These are phyloP conservation scores for Epistrophe grossulariae DNA, from an alignment of 2,888 invertebrate species.

Conservation along the genomic window DNA sequence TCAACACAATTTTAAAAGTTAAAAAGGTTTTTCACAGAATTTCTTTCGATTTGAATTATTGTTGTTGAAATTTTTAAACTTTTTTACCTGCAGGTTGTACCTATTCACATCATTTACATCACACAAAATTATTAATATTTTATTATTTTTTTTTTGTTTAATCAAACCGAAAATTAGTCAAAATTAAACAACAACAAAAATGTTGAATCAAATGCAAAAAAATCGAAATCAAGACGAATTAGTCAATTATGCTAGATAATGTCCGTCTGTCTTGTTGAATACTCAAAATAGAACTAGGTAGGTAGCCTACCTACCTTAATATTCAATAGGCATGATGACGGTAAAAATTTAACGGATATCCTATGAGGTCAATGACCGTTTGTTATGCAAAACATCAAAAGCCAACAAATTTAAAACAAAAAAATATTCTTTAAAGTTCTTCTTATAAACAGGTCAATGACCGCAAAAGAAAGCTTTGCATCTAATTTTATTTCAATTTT, in stretches of 20 bases:
- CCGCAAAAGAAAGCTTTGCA: slow-evolving; percentile 11
- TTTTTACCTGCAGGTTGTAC: background rate
- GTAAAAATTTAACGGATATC: slow-evolving; percentile 59
- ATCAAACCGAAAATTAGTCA: background rate
- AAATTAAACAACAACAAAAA: background rate
- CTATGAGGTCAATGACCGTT: slow-evolving; percentile 51
- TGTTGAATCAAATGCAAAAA: background rate
- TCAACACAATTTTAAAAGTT: background rate
- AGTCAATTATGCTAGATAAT: slow-evolving; percentile 70
- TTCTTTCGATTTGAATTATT: background rate
- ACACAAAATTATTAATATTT: background rate
- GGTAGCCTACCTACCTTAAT: too few relatives aligned
- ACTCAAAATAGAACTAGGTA: slow-evolving; percentile 62
- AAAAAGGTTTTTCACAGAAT: background rate
- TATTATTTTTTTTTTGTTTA: background rate
- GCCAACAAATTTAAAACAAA: background rate
- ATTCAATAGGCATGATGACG: slow-evolving; percentile 20
- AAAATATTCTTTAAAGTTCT: slow-evolving; percentile 8
- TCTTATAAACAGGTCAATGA: slow-evolving; percentile 35
- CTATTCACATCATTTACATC: background rate
- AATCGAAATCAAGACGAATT: slow-evolving; percentile 48
- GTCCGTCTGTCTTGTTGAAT: slow-evolving; percentile 68
- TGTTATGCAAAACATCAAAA: background rate
- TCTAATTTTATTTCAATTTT: too few relatives aligned
- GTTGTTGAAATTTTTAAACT: background rate